Evolutionary conservation across 1,140 invertebrate genomes (phyloP).

Genomic region (Drosophila mayri): DNA sequence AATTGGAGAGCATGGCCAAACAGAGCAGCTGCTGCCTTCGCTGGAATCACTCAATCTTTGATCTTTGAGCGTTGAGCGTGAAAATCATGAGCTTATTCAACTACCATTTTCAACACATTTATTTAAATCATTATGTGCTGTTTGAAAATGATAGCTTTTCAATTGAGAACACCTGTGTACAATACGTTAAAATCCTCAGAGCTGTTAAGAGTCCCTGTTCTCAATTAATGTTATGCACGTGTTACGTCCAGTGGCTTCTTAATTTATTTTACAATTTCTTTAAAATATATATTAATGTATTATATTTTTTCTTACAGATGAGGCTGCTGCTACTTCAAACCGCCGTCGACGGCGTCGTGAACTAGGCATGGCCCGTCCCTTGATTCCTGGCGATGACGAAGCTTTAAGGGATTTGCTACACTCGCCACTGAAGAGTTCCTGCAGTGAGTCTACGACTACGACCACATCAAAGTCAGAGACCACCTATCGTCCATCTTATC

Average conservation of each 20-base stretch:
- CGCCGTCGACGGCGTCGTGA: conserved; percentile 85
- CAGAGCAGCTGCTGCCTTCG: conserved; percentile 1
- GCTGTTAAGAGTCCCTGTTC: conserved; percentile 19
- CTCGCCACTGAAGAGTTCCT: conserved; percentile 67
- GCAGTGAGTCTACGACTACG: conserved; percentile 60
- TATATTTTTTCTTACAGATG: conserved; percentile 75
- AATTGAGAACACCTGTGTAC: conserved; percentile 56
- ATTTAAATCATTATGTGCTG: conserved; percentile 57
- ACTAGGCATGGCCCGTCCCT: conserved; percentile 73
- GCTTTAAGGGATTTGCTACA: conserved; percentile 68
- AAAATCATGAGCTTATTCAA: conserved; percentile 11
- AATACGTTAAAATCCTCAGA: conserved; percentile 65
- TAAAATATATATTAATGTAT: neutral
- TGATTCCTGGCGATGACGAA: conserved; percentile 84
- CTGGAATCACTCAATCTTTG: conserved; percentile 33
- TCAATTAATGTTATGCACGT: conserved; percentile 50
- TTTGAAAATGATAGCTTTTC: conserved; percentile 24
- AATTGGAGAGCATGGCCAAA: conserved; percentile 11
- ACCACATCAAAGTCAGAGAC: conserved; percentile 45
- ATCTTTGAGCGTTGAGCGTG: conserved; percentile 20
- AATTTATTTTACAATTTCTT: neutral
- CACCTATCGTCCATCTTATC: conserved; percentile 8
- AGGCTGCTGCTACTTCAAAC: conserved; percentile 65
- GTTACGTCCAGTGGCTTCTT: conserved; percentile 6
- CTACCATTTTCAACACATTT: conserved; percentile 38